A percentile compares a stretch with the other conserved stretches of the same genome.
These are phyloP conservation scores for Aythya baeri DNA, from an alignment of 2,113 vertebrate genomes.

Conservation along the genomic window DNA sequence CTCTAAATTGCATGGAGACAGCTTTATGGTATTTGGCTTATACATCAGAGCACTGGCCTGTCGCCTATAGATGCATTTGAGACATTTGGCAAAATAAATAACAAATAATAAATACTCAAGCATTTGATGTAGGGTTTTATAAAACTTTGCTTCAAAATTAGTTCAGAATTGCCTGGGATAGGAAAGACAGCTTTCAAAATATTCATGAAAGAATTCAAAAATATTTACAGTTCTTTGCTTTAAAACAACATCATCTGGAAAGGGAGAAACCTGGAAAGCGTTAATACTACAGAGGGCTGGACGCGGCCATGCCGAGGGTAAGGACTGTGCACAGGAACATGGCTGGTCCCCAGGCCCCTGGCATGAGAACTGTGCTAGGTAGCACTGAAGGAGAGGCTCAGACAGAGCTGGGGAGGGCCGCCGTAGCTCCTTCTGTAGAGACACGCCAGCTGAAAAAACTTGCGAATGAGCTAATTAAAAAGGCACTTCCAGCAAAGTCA, in stretches of 20 bases:
- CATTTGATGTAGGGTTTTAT: slow-evolving; percentile 66
- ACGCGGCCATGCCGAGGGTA: neutral
- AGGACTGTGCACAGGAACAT: neutral
- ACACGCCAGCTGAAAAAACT: neutral
- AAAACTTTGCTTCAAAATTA: slow-evolving; percentile 69
- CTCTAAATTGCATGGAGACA: slow-evolving; percentile 72
- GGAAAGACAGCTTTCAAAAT: slow-evolving; percentile 67
- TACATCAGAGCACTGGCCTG: slow-evolving; percentile 69
- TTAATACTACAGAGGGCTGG: slow-evolving; percentile 21
- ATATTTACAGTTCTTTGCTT: slow-evolving; percentile 68
- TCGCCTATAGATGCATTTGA: slow-evolving; percentile 70
- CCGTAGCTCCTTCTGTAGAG: neutral
- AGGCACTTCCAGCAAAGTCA: neutral
- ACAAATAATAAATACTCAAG: slow-evolving; percentile 67
- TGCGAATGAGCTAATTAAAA: neutral
- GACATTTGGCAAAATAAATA: slow-evolving; percentile 74
- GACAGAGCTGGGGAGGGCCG: neutral
- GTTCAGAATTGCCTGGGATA: slow-evolving; percentile 63
- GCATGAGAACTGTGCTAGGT: neutral
- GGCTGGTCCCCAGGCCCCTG: neutral
- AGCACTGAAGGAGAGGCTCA: neutral
- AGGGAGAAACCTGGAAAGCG: slow-evolving; percentile 61
- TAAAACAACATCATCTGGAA: slow-evolving; percentile 58
- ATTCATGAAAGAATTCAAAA: slow-evolving; percentile 66
- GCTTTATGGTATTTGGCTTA: slow-evolving; percentile 73